Evolutionary conservation across 2,888 invertebrate genomes (phyloP), one percentile per base, ranked within the genome.

Genomic region (Drosophila anomelani): DNA sequence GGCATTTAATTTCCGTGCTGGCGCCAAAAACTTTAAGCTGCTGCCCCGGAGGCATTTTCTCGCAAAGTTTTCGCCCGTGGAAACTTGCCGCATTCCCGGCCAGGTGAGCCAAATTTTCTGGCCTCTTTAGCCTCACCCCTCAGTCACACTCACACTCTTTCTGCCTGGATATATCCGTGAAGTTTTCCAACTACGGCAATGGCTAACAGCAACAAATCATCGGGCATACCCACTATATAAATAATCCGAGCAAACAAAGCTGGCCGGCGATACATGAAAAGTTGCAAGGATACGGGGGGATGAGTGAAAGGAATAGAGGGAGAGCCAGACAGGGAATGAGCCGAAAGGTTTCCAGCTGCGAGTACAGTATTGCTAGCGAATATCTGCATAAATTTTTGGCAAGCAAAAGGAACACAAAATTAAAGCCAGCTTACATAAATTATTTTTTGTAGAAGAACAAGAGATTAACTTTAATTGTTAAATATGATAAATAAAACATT

Each of bases 1-100:
- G 84, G 75, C 86, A 88, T 80, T 80, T 83, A 84, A 84, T 84
- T 84, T 84, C 84, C 84, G 83, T 73, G 70, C 71, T 75, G 70
- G 70, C 56, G 66, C 55, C 70, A 66, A 75, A 51, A 72, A 82
- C 67, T 81, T 78, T 83, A 53, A 66, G 38, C 20, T 23, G 15
- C 20, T 23, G 15, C 23, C 44, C 66, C 46, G 58, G 32, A 56
- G 71, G 66, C 58, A 55, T 75, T 75, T 57, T 41, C 59, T 41
- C 57, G 3, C 20, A 62, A 78, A 78, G 70, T 70, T 47, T 29
- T 29, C n/a, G n/a, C 29, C 29, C n/a, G 54, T 36, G 56, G 57
- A 56, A 74, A 75, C 70, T 70, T 60, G 46, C 36, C 55, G 41
- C 17, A 57, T 34, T 51, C 36, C 54, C 15, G 47, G 23, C 53